phyloP scores from a whole-genome alignment of 30 jellyfish, hydroid and myxozoan species.

The Clytia hemisphaerica region DNA sequence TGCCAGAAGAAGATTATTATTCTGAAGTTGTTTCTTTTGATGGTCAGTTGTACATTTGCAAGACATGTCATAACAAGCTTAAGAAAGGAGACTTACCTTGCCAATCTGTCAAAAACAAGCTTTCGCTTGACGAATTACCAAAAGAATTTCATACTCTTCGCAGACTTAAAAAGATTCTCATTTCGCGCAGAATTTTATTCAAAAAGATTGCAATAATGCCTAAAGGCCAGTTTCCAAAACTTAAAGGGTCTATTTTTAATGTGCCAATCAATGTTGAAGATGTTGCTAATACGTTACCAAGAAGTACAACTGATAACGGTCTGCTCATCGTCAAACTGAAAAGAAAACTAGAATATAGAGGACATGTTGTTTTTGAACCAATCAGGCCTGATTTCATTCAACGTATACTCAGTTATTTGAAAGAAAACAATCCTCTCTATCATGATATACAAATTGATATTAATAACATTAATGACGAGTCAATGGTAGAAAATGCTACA shows the following conservation, averaged over 20 bases:
- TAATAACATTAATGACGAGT: slow-evolving; percentile 2
- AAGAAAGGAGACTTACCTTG: background rate
- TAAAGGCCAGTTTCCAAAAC: slow-evolving; percentile 1
- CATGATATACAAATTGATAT: background rate
- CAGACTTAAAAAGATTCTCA: background rate
- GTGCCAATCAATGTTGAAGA: background rate
- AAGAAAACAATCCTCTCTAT: slow-evolving; percentile 6
- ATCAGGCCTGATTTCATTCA: slow-evolving; percentile 4
- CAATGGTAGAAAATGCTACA: too few species aligned
- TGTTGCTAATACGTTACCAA: background rate
- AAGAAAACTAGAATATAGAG: slow-evolving; percentile 10
- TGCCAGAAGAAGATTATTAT: too few species aligned
- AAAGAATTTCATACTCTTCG: background rate
- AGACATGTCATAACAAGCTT: background rate
- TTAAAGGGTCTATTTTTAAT: slow-evolving; percentile 9
- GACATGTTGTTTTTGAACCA: slow-evolving; percentile 14
- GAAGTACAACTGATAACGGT: slow-evolving; percentile 4
- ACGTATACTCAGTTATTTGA: background rate
- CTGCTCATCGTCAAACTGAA: slow-evolving; percentile 4
- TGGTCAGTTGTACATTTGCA: too few species aligned
- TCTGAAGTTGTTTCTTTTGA: too few species aligned
- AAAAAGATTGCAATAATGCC: background rate
- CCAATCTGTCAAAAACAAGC: slow-evolving; percentile 15
- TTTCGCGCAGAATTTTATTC: background rate
- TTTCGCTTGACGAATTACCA: background rate